A percentile compares a stretch with the other conserved stretches of the same genome.
Evolutionary conservation across 2,113 vertebrate species (phyloP).

Genomic region (Chaenogobius annularis): DNA sequence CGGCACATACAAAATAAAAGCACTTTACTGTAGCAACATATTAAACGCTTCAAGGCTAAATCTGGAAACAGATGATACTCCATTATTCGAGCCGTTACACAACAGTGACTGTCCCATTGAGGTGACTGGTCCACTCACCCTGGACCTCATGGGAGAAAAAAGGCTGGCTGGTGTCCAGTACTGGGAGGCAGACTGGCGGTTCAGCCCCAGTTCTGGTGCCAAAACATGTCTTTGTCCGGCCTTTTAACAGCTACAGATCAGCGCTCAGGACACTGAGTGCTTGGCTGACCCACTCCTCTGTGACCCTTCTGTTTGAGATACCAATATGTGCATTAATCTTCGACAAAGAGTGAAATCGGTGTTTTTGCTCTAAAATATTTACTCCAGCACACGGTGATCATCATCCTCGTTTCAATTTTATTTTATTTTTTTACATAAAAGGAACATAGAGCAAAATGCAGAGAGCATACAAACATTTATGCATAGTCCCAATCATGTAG

Average conservation of each 20-base stretch:
- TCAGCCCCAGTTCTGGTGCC: slow-evolving; percentile 45
- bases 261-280: slow-evolving; percentile 41
- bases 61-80: slow-evolving; percentile 23
- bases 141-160: slow-evolving; percentile 38
- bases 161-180: slow-evolving; percentile 50
- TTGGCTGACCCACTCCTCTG: slow-evolving; percentile 49
- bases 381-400: background rate
- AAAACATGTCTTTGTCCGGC: slow-evolving; percentile 37
- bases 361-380: background rate
- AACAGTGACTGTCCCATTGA: slow-evolving; percentile 30
- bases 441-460: background rate
- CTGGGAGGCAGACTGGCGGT: slow-evolving; percentile 51
- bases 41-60: slow-evolving; percentile 31
- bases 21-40: slow-evolving; percentile 28
- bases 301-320: slow-evolving; percentile 26
- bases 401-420: background rate
- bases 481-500: no score
- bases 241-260: slow-evolving; percentile 56
- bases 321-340: background rate
- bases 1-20: slow-evolving; percentile 21
- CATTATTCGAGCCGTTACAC: slow-evolving; percentile 30
- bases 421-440: no score
- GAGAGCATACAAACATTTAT: no score
- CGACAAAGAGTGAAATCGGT: background rate
- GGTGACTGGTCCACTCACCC: slow-evolving; percentile 55